Base-by-base conservation (phyloP, 2,888 invertebrate species). In the Andrena minutula region DNA sequence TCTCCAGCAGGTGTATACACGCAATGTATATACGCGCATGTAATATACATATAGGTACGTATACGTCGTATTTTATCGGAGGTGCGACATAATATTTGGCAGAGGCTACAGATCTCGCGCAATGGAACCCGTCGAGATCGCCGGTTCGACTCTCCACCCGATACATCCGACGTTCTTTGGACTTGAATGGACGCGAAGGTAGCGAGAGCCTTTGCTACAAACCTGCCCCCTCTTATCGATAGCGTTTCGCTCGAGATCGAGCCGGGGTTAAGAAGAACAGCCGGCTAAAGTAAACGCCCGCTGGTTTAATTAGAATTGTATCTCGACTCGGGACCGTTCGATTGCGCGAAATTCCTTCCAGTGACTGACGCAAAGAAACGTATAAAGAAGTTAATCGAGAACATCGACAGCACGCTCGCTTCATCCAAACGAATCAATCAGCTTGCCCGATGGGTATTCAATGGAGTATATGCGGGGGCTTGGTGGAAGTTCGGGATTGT, bases 1-100 rank as follows among this genome's bases (percentile, higher is more conserved):
- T 81, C 81, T 75, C 84, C 84, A 72, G 81, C 81, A 75, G 84
- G 70, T 80, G 77, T 74, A 65, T 74, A 80, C 68, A 76, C 61
- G 61, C 47, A 71, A 72, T 71, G 61, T 72, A 75, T 66, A 80
- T 58, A 65, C 79, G 69, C 76, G 71, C 66, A 70, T 77, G 68
- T 73, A 68, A 70, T 86, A 76, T 75, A 79, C 41, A 41, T 5
- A 41, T 41, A 41, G 41, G 41, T 64, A 79, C 64, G 75, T 81
- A 77, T 75, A 63, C 60, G 64, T 71, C 35, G 60, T 64, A 77
- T 66, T 58, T 60, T 58, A 71, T 79, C 69, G 49, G 35, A 79
- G 47, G 61, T 60, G 58, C 64, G 60, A 47, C 56, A 53, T 35
- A 63, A 61, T 49, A 75, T 30, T 69, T 30, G 35, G 28, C 10